These are phyloP conservation scores for Apogon hyalosoma DNA, from an alignment of 2,797 vertebrate species.

Conservation along the genomic window DNA sequence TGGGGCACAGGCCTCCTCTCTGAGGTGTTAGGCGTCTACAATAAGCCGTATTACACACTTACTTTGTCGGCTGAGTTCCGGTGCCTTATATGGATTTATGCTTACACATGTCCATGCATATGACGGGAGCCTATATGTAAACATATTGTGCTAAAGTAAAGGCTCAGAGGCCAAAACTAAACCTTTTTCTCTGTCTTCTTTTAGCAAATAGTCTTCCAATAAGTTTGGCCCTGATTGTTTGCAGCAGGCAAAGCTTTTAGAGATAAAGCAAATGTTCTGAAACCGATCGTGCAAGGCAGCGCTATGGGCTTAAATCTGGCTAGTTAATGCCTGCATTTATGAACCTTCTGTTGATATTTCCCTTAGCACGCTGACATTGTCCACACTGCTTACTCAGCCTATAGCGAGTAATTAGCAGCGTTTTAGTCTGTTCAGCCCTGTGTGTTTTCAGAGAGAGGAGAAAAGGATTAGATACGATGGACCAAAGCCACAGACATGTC, in stretches of 20 bases:
- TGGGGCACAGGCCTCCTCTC: constrained; percentile 44
- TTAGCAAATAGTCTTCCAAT: constrained; percentile 28
- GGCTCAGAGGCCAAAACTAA: constrained; percentile 24
- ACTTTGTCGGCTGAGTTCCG: constrained; percentile 39
- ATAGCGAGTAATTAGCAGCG: constrained; percentile 69
- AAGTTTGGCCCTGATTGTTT: constrained; percentile 62
- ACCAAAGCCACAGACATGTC: constrained; percentile 46
- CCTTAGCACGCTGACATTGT: constrained; percentile 60
- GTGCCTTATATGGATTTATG: constrained; percentile 33
- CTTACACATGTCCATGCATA: constrained; percentile 19
- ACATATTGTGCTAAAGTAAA: constrained; percentile 5
- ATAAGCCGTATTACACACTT: constrained; percentile 29
- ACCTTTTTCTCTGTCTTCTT: constrained; percentile 14
- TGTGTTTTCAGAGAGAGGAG: constrained; percentile 36
- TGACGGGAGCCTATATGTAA: constrained; percentile 15
- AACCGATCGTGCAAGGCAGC: constrained; percentile 44
- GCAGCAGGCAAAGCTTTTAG: constrained; percentile 57
- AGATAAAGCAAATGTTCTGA: constrained; percentile 66
- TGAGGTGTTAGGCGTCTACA: constrained; percentile 47
- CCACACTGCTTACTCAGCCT: constrained; percentile 76
- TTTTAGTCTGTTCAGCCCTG: constrained; percentile 66
- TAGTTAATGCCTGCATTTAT: constrained; percentile 72
- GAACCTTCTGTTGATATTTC: constrained; percentile 75
- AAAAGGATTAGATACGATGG: constrained; percentile 51
- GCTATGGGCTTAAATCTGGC: constrained; percentile 73